Evolutionary conservation across 1,140 invertebrate species (phyloP), one percentile per base, ranked within the genome.

Genomic region (Chrysopa pallens): DNA sequence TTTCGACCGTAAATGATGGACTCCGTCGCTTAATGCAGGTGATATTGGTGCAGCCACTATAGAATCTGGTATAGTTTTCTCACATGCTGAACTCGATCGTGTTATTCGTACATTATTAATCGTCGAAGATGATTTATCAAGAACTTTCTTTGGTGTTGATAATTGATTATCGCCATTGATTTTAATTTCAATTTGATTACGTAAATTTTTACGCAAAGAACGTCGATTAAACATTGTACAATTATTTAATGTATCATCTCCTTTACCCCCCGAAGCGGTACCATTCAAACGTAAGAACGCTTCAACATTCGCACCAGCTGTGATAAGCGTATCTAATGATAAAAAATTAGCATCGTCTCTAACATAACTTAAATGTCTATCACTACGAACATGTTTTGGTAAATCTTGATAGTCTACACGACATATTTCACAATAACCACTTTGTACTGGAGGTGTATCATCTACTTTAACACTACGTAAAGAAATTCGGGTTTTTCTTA

Each of bases 361-460:
- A 27, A 79, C 74, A 53, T 81, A 80, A 38, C 70, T 71, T 36
- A 74, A 53, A 58, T 83, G 80, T 50, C 76, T 71, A 39, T 78
- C 74, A n/a, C 73, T 78, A 44, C 77, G 72, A 27, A 79, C 58
- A 48, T 84, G 80, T 46, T 74, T 66, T 2, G 66, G 65, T 11
- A 80, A 56, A 50, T 74, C 75, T 42, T 67, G 67, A 56, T 81
- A 84, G 45, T 78, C 76, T 35, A 70, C 57, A 50, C 75, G 77
- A 56, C 80, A 84, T 55, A 82, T 77, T 60, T 81, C 79, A 62
- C 80, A 84, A 51, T 79, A 81, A 39, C 80, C 79, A 39, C 66
- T 67, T 49, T 67, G 63, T 43, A 69, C 65, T 15, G 63, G 57
- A 45, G 67, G 68, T 46, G 70, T 60, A 46, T 72, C 66, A 51